A percentile compares a stretch with the other conserved stretches of the same genome.
Evolutionary conservation across 2,888 invertebrate genomes (phyloP).

Genomic region (Rotaria sp.): DNA sequence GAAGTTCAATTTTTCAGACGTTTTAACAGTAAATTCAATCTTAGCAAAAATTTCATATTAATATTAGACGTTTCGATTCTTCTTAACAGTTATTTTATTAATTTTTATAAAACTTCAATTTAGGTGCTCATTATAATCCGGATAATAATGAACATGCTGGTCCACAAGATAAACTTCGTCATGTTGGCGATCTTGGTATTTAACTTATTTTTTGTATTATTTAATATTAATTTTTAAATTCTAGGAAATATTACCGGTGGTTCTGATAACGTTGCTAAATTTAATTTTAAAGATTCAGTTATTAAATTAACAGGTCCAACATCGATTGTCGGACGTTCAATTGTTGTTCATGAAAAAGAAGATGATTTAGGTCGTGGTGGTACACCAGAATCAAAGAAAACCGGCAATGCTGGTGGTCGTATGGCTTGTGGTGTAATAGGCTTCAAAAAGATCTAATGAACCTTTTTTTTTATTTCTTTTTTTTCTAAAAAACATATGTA

Average conservation of each 20-base stretch:
- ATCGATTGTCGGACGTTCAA: conserved; percentile 53
- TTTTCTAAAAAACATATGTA: not conserved
- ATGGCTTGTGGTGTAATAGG: conserved; percentile 39
- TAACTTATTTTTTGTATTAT: not conserved
- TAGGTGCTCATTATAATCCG: conserved; percentile 88
- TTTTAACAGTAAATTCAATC: no score
- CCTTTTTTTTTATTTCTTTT: not conserved
- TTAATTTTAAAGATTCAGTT: conserved; percentile 48
- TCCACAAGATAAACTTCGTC: conserved; percentile 66
- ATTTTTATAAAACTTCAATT: conserved; percentile 62
- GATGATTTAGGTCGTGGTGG: conserved; percentile 83
- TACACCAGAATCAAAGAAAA: conserved; percentile 48
- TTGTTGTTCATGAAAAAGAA: conserved; percentile 70
- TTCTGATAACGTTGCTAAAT: conserved; percentile 46
- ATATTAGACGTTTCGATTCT: no score
- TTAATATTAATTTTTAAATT: not conserved
- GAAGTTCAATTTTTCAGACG: no score
- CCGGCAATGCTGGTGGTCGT: conserved; percentile 32
- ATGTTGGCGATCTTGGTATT: conserved; percentile 71
- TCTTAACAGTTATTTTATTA: no score
- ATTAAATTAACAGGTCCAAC: conserved; percentile 49
- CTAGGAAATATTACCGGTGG: conserved; percentile 59
- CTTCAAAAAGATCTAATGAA: not conserved
- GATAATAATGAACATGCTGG: conserved; percentile 71
- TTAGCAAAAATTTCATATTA: no score